A percentile compares a stretch with the other conserved stretches of the same genome.
Evolutionary conservation across 2,113 vertebrate genomes (phyloP).

Genomic region (Crotalus tigris): DNA sequence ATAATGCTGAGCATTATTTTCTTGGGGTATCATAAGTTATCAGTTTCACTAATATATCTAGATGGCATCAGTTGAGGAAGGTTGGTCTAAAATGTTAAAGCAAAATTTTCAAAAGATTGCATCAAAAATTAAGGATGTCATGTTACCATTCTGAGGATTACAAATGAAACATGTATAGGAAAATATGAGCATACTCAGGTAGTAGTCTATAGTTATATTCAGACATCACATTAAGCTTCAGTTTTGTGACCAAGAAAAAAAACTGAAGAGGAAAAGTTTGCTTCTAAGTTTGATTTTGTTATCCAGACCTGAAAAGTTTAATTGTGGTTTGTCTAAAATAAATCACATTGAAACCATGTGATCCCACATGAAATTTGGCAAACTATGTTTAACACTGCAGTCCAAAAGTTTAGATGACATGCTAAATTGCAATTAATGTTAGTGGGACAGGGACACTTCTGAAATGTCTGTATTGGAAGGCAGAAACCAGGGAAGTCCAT

Average conservation of each 20-base stretch:
- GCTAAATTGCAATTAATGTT: not conserved
- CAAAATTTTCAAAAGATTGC: not conserved
- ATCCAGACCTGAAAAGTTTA: not conserved
- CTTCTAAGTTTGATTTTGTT: not conserved
- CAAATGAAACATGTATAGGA: not conserved
- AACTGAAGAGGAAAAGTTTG: not conserved
- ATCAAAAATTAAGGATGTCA: not conserved
- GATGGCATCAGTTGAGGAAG: not conserved
- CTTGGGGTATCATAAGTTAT: not conserved
- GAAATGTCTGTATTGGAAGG: not conserved
- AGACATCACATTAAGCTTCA: not conserved
- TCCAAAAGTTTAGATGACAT: not conserved
- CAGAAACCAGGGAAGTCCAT: not conserved
- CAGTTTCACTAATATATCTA: not conserved
- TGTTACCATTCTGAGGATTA: not conserved
- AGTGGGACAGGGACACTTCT: not conserved
- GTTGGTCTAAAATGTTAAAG: not conserved
- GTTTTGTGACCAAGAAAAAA: not conserved
- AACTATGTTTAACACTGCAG: not conserved
- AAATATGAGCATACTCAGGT: not conserved
- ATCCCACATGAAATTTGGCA: not conserved
- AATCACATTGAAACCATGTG: not conserved
- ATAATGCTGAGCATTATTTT: not conserved
- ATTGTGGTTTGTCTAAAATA: not conserved
- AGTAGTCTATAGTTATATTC: not conserved